These are phyloP conservation scores for Frieseomelitta varia DNA, from an alignment of 1,140 invertebrate genomes.

Conservation along the genomic window DNA sequence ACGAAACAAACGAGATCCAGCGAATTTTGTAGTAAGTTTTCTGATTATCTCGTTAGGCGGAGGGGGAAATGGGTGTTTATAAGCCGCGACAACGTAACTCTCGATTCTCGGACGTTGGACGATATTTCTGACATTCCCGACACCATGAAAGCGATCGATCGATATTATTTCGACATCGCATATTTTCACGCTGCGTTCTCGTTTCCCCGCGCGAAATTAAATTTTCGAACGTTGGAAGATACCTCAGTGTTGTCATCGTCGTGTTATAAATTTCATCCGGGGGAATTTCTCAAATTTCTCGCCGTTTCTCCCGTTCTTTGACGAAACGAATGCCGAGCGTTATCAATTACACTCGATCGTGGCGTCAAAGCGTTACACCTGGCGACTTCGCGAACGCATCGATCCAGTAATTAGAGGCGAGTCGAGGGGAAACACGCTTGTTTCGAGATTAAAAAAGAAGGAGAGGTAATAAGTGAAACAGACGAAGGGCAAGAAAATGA, in stretches of 20 bases:
- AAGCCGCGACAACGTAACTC: too few relatives aligned
- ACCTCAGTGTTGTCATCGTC: background rate
- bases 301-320: too few relatives aligned
- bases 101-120: too few relatives aligned
- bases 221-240: background rate
- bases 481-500: background rate
- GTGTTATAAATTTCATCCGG: background rate
- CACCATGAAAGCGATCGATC: background rate
- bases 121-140: too few relatives aligned
- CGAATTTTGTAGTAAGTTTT: too few relatives aligned
- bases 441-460: background rate
- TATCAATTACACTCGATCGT: background rate
- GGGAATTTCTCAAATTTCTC: background rate
- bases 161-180: background rate
- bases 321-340: background rate
- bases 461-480: background rate
- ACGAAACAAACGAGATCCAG: too few relatives aligned
- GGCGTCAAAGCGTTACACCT: background rate
- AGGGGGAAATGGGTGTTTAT: too few relatives aligned
- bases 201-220: background rate
- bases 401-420: background rate
- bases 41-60: too few relatives aligned
- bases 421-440: background rate
- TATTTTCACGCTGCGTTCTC: background rate
- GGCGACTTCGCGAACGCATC: background rate